Conservation (phyloP, 2,113 vertebrate genomes). For the Chinchilla lanigera region DNA sequence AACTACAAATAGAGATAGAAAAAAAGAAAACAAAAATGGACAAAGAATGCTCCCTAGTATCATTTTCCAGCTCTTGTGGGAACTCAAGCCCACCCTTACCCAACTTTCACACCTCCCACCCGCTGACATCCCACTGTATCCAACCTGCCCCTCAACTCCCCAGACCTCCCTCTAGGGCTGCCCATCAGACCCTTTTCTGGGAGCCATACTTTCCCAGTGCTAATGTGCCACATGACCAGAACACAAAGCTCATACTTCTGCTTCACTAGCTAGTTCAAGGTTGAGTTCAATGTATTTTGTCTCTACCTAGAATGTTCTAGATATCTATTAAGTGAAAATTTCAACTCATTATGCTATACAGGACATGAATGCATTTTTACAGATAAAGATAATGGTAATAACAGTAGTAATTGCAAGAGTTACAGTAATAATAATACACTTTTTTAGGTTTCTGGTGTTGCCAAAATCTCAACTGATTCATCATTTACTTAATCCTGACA, state of each 20-base stretch:
- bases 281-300: not conserved
- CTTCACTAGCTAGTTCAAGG: not conserved
- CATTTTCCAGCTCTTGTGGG: too few relatives aligned
- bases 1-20: not conserved
- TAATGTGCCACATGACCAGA: not conserved
- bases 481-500: not conserved
- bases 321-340: not conserved
- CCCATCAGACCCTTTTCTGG: not conserved
- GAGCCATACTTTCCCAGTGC: not conserved
- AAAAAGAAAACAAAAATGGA: not conserved
- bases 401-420: not conserved
- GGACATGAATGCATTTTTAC: not conserved
- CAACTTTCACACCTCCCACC: not conserved
- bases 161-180: fast-evolving
- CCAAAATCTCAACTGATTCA: not conserved
- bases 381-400: not conserved
- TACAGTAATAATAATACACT: too few relatives aligned
- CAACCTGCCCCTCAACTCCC: fast-evolving
- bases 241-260: not conserved
- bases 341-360: not conserved
- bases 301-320: not conserved
- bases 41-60: not conserved
- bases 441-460: not conserved
- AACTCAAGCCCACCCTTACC: not conserved
- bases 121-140: fast-evolving